Conservation (phyloP, 2,113 vertebrate genomes). For the Crypturellus undulatus region DNA sequence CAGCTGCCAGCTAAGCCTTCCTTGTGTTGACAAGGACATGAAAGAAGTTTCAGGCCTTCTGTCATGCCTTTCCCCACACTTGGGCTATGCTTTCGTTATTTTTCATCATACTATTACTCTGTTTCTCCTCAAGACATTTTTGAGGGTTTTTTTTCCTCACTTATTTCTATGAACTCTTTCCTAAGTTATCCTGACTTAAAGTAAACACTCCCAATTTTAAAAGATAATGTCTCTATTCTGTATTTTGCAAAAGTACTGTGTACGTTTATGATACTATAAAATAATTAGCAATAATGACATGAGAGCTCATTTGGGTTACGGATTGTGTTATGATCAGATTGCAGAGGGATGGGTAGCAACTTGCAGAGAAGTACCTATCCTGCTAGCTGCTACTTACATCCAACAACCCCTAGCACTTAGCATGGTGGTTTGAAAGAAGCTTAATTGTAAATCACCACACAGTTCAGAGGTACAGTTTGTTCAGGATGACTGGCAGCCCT, state of each 20-base stretch:
- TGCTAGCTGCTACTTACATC: background rate
- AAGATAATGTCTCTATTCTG: background rate
- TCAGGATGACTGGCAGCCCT: background rate
- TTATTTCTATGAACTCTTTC: background rate
- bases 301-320: background rate
- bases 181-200: background rate
- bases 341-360: background rate
- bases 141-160: background rate
- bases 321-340: background rate
- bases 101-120: background rate
- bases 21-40: background rate
- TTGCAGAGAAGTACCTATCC: background rate
- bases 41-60: constrained; percentile 5
- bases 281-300: background rate
- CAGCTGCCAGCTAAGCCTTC: background rate
- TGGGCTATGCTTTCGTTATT: background rate
- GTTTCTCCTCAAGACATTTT: background rate
- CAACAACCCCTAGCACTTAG: background rate
- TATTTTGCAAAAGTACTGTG: background rate
- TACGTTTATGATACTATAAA: background rate
- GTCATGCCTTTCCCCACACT: background rate
- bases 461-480: background rate
- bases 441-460: background rate
- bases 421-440: background rate
- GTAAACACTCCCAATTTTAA: background rate